These are phyloP conservation scores for Callipepla californica DNA, from an alignment of 2,113 vertebrate genomes.

Conservation along the genomic window DNA sequence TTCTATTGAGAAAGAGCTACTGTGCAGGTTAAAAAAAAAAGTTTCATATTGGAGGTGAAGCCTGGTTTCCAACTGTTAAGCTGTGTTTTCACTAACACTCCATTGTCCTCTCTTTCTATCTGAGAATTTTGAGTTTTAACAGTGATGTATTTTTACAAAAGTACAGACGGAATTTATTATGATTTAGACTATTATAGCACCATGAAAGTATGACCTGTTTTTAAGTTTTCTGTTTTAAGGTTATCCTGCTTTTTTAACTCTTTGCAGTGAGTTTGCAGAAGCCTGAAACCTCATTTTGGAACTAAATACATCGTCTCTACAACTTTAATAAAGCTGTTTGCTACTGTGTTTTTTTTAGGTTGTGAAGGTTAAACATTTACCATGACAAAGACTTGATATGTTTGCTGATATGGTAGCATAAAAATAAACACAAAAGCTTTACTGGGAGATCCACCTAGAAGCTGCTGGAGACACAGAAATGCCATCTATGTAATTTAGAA, in stretches of 20 bases:
- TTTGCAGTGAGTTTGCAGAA: neutral
- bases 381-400: neutral
- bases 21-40: neutral
- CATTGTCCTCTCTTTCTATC: neutral
- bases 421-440: neutral
- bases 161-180: conserved; percentile 70
- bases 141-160: conserved; percentile 44
- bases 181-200: conserved; percentile 35
- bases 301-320: neutral
- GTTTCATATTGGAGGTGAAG: neutral
- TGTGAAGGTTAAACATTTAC: neutral
- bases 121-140: conserved; percentile 41
- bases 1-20: neutral
- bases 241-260: conserved; percentile 19
- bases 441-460: neutral
- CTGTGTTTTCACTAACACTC: conserved; percentile 36
- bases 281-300: neutral
- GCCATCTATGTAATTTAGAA: neutral
- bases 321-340: neutral
- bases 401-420: neutral
- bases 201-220: conserved; percentile 47
- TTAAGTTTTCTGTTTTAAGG: neutral
- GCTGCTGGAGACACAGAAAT: neutral
- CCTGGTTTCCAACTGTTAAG: neutral
- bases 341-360: neutral